These are phyloP conservation scores for Tachina fera DNA, from an alignment of 2,888 invertebrate genomes.

Conservation along the genomic window DNA sequence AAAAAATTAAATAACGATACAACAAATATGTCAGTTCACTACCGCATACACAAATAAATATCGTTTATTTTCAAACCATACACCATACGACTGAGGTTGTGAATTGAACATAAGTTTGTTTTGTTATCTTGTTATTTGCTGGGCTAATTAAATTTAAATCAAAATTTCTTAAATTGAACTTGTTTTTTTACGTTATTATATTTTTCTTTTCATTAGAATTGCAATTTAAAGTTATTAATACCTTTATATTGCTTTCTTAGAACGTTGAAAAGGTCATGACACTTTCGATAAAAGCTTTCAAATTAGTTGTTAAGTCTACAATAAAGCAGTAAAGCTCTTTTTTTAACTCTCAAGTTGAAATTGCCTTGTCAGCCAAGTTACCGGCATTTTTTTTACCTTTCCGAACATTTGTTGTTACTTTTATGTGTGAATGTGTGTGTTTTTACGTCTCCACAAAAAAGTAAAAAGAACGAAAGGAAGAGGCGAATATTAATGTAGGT, in stretches of 20 bases:
- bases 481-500: neutral
- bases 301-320: constrained; percentile 43
- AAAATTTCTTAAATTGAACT: constrained; percentile 3
- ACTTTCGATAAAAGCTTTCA: constrained; percentile 54
- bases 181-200: neutral
- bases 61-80: too few relatives aligned
- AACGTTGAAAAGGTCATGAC: constrained; percentile 37
- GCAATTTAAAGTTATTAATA: constrained; percentile 23
- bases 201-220: constrained; percentile 1
- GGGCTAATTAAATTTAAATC: constrained; percentile 12
- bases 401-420: constrained; percentile 22
- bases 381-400: constrained; percentile 40
- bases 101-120: neutral
- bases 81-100: too few relatives aligned
- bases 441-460: constrained; percentile 7
- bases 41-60: too few relatives aligned
- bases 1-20: too few relatives aligned
- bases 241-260: constrained; percentile 19
- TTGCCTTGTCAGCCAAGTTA: constrained; percentile 19
- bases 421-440: neutral
- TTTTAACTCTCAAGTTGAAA: constrained; percentile 18
- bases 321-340: constrained; percentile 47
- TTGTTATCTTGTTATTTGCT: neutral
- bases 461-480: neutral
- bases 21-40: too few relatives aligned